Evolutionary conservation across 2,797 vertebrate species (phyloP).

Genomic region (Peromyscus aztecus): DNA sequence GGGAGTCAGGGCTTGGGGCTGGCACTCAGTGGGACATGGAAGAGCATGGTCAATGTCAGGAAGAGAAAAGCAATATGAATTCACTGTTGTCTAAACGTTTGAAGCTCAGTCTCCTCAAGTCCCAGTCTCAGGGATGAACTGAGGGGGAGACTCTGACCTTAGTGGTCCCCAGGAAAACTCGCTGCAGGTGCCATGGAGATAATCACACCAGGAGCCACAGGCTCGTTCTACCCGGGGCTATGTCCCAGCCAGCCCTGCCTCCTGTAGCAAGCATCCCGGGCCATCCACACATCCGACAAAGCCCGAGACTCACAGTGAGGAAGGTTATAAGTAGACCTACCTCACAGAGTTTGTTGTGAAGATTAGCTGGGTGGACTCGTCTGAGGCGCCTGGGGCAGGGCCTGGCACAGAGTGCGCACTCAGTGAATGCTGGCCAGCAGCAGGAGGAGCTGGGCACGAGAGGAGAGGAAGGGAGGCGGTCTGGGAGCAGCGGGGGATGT

Average conservation of each 20-base stretch:
- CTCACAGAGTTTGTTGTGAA: constrained; percentile 18
- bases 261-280: not conserved
- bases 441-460: too few relatives aligned
- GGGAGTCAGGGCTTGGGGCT: not conserved
- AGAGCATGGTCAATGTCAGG: not conserved
- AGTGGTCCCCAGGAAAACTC: not conserved
- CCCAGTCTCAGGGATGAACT: not conserved
- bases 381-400: too few relatives aligned
- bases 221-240: not conserved
- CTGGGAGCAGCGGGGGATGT: too few relatives aligned
- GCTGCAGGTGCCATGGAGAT: fast-evolving
- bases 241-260: not conserved
- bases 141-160: fast-evolving
- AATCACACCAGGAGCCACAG: too few relatives aligned
- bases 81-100: not conserved
- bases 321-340: not conserved
- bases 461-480: too few relatives aligned
- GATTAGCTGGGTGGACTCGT: too few relatives aligned
- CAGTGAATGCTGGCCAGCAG: not conserved
- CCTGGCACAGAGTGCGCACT: not conserved
- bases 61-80: not conserved
- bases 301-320: too few relatives aligned
- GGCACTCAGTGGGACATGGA: not conserved
- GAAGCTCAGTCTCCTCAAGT: not conserved
- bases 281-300: not conserved